Evolutionary conservation across 2,888 invertebrate genomes (phyloP), one percentile per base, ranked within the genome.

Genomic region (Phaonia tiefii): DNA sequence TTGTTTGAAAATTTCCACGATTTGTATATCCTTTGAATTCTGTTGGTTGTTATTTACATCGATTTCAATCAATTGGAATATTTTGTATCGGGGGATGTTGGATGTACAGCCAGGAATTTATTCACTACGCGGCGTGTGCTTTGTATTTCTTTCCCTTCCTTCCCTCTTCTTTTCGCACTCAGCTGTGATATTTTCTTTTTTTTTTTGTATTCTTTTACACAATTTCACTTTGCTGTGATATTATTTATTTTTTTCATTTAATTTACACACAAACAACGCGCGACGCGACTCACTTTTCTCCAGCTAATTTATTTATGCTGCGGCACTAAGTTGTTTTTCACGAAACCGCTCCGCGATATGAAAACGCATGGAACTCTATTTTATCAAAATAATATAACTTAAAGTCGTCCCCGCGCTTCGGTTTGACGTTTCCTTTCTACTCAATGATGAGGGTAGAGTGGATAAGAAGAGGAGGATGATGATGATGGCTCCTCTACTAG

Each of bases 221-320:
- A 5, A 31, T 31, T 31, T 31, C 31, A 31, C 31, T 31, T 31
- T 31, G 3, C 31, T 31, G 31, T 31, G 31, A 31, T 31, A 8
- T 31, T n/a, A n/a, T n/a, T n/a, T n/a, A n/a, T n/a, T n/a, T 67
- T 37, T 67, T 51, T 60, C 56, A 63, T 20, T 73, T 73, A 60
- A 63, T 63, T 63, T 73, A 54, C 17, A 65, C 42, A 22, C 17
- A 42, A 31, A 31, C 31, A 31, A 31, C 31, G 31, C 31, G 31
- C 31, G 31, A 8, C 31, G 31, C 31, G 8, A 31, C 31, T 8
- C 3, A 31, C 31, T 31, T 31, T 31, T 31, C 4, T n/a, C n/a
- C n/a, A n/a, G n/a, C n/a, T 31, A 8, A 8, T 31, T 8, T 31
- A 5, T 3, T 31, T 8, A 31, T 8, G 8, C 31, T 31, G 4